These are phyloP conservation scores for Drosophila limbata DNA, from an alignment of 2,888 invertebrate species.

Conservation along the genomic window DNA sequence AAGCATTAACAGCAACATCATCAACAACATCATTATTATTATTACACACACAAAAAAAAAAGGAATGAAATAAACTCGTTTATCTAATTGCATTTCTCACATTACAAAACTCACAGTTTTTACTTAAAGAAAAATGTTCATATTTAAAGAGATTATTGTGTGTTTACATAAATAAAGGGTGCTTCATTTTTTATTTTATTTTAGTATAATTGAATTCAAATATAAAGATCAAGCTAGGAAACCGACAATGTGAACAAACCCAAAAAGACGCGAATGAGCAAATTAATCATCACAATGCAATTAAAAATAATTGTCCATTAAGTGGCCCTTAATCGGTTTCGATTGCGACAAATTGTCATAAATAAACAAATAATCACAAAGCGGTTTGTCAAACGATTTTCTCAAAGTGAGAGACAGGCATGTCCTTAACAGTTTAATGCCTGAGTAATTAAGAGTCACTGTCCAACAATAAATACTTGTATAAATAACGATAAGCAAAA, in stretches of 20 bases:
- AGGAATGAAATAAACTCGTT: conserved; percentile 2
- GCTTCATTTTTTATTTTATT: too few species aligned
- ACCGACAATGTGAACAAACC: background rate
- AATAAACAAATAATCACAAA: conserved; percentile 18
- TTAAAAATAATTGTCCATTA: conserved; percentile 20
- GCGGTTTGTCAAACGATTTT: background rate
- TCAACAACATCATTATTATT: conserved; percentile 13
- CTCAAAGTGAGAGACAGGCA: background rate
- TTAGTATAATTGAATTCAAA: too few species aligned
- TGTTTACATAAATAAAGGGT: too few species aligned
- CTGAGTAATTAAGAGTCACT: background rate
- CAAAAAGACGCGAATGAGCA: background rate
- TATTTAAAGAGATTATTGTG: too few species aligned
- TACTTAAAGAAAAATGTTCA: background rate
- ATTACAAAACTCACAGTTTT: background rate
- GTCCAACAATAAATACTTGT: background rate
- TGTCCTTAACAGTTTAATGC: background rate
- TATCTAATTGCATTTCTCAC: conserved; percentile 1
- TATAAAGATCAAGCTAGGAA: background rate
- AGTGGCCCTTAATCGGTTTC: conserved; percentile 16
- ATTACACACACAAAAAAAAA: background rate
- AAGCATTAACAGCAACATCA: conserved; percentile 15
- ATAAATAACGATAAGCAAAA: background rate
- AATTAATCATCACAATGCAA: conserved; percentile 17
- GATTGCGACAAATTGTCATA: conserved; percentile 13